Evolutionary conservation across 1,140 invertebrate species (phyloP).

Genomic region (Dryas iulia): DNA sequence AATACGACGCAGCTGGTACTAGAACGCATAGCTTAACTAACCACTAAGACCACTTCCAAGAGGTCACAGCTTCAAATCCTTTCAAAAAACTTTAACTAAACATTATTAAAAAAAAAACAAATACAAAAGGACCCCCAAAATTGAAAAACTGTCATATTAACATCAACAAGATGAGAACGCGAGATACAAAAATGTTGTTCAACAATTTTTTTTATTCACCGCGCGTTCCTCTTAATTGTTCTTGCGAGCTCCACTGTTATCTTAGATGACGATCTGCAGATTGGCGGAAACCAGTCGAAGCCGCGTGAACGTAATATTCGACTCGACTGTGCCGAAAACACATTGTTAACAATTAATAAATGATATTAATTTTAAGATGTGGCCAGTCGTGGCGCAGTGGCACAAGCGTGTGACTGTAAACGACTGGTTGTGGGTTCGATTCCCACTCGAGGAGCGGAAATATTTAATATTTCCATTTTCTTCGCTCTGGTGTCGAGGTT

Average conservation of each 20-base stretch:
- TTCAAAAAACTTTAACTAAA: too few species aligned
- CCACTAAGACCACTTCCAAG: too few species aligned
- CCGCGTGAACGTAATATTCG: background rate
- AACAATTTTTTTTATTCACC: background rate
- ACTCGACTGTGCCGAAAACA: background rate
- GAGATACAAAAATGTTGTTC: background rate
- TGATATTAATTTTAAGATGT: background rate
- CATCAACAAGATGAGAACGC: background rate
- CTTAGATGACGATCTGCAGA: background rate
- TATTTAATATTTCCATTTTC: too few species aligned
- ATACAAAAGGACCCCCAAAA: background rate
- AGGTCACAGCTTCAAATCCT: too few species aligned
- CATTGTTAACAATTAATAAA: background rate
- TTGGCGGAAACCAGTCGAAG: background rate
- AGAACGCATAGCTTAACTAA: too few species aligned
- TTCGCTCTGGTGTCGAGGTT: too few species aligned
- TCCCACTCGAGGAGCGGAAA: too few species aligned
- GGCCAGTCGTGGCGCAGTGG: too few species aligned
- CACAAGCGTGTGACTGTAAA: too few species aligned
- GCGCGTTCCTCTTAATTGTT: background rate
- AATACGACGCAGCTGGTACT: too few species aligned
- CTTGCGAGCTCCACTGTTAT: background rate
- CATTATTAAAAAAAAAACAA: too few species aligned
- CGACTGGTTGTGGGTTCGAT: too few species aligned
- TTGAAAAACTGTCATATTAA: background rate